Evolutionary conservation across 1,140 invertebrate species (phyloP).

Genomic region (Drosophila fuyamai): DNA sequence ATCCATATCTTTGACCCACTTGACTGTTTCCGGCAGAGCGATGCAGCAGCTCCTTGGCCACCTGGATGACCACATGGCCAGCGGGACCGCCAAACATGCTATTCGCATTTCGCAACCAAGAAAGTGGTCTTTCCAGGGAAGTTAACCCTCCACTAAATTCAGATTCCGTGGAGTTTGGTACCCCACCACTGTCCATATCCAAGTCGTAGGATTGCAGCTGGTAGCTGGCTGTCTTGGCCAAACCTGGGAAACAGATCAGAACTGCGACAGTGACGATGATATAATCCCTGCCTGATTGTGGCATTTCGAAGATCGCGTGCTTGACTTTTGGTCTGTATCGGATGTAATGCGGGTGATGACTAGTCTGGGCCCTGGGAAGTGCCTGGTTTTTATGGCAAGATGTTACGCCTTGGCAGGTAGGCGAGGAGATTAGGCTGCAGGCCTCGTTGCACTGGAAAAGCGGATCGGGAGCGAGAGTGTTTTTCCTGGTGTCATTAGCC

Average conservation of each 20-base stretch:
- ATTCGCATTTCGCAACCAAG: conserved; percentile 85
- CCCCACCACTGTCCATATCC: conserved; percentile 11
- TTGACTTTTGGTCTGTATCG: conserved; percentile 46
- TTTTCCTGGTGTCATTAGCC: conserved; percentile 82
- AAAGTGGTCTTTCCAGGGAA: conserved; percentile 58
- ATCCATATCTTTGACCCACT: conserved; percentile 60
- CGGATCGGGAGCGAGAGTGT: conserved; percentile 60
- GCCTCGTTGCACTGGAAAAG: conserved; percentile 68
- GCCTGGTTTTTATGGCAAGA: conserved; percentile 56
- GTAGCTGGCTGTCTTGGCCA: conserved; percentile 41
- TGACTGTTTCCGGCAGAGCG: conserved; percentile 88
- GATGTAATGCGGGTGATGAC: conserved; percentile 52
- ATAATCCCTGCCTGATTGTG: conserved; percentile 38
- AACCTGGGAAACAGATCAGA: background rate
- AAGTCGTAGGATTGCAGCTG: conserved; percentile 25
- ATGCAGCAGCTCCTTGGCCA: conserved; percentile 88
- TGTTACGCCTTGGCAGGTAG: conserved; percentile 66
- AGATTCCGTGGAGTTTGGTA: conserved; percentile 10
- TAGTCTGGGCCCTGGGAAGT: conserved; percentile 33
- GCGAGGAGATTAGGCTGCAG: conserved; percentile 39
- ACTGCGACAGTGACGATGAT: conserved; percentile 14
- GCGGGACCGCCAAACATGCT: conserved; percentile 85
- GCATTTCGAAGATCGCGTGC: conserved; percentile 70
- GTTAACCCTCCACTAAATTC: background rate
- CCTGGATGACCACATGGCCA: conserved; percentile 87